A percentile compares a stretch with the other conserved stretches of the same genome.
Conservation (phyloP, 2,113 vertebrate genomes). For the Planiliza haematocheilus region DNA sequence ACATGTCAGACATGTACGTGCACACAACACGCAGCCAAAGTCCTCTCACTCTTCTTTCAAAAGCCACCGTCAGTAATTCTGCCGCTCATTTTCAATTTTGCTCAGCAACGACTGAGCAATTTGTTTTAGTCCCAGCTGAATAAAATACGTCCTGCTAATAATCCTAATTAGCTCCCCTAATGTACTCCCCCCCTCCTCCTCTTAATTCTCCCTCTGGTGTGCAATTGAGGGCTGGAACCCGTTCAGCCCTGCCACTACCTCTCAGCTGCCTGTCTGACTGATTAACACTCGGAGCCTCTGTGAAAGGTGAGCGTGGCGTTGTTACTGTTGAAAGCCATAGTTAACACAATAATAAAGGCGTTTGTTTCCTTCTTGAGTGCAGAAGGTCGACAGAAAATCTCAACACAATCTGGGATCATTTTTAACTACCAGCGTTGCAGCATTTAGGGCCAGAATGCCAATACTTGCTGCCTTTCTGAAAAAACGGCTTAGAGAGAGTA, state of each 20-base stretch:
- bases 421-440: not conserved
- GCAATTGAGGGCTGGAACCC: slow-evolving; percentile 46
- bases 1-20: too few relatives aligned
- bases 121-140: slow-evolving; percentile 76
- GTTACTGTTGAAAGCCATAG: not conserved
- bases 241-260: slow-evolving; percentile 48
- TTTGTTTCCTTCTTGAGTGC: not conserved
- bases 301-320: not conserved
- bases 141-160: slow-evolving; percentile 79
- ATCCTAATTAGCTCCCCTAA: slow-evolving; percentile 81
- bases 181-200: slow-evolving; percentile 41
- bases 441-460: too few relatives aligned
- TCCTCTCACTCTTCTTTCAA: too few relatives aligned
- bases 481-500: not conserved
- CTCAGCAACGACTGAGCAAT: slow-evolving; percentile 69
- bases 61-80: slow-evolving; percentile 38
- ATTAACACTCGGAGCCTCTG: slow-evolving; percentile 9
- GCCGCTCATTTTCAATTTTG: slow-evolving; percentile 59
- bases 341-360: not conserved
- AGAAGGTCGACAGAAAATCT: not conserved
- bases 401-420: not conserved
- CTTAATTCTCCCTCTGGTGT: slow-evolving; percentile 70
- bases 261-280: slow-evolving; percentile 42
- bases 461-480: not conserved
- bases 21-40: too few relatives aligned